Conservation (phyloP, 2,888 invertebrate species). For the Volucella inflata region DNA sequence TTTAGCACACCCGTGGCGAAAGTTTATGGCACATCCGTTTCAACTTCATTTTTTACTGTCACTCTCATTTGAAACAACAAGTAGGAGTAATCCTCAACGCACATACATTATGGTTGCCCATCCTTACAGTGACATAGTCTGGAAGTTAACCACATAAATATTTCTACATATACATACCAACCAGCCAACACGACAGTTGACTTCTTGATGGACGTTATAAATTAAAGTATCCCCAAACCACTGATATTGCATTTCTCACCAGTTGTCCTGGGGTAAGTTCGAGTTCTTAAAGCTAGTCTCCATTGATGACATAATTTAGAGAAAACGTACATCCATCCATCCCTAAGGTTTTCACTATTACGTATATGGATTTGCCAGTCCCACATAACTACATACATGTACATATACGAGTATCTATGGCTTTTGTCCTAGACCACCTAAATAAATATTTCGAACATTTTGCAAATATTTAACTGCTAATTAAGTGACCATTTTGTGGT, state of each 20-base stretch:
- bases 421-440: conserved; percentile 11
- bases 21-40: background rate
- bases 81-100: background rate
- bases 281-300: background rate
- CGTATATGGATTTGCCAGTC: background rate
- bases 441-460: conserved; percentile 51
- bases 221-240: conserved; percentile 23
- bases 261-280: background rate
- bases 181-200: background rate
- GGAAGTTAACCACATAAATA: conserved; percentile 30
- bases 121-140: background rate
- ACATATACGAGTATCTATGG: no score
- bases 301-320: conserved; percentile 20
- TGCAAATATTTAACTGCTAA: conserved; percentile 63
- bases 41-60: background rate
- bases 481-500: conserved; percentile 65
- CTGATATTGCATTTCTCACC: conserved; percentile 1
- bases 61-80: conserved; percentile 2
- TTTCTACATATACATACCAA: background rate
- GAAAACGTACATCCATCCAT: conserved; percentile 3
- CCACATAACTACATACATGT: background rate
- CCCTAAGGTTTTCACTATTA: background rate
- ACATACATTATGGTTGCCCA: conserved; percentile 1
- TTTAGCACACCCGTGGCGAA: no score
- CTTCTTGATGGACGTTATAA: conserved; percentile 29